These are phyloP conservation scores for Julus scanicus DNA, from an alignment of 2,888 invertebrate species.

Conservation along the genomic window DNA sequence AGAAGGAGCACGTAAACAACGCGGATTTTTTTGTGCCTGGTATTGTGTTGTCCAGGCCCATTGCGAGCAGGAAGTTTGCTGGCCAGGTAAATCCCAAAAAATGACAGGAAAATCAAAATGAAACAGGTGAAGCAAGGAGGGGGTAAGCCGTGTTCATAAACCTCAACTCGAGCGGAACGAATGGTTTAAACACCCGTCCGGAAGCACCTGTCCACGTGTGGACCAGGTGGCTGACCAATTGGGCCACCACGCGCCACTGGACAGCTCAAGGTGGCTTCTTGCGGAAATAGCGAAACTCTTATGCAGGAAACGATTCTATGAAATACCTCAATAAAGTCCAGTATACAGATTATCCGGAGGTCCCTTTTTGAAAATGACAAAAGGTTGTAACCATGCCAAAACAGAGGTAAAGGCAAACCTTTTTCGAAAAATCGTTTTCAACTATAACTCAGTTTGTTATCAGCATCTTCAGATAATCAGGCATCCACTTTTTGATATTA, in stretches of 20 bases:
- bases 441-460: no score
- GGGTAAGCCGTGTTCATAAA: neutral
- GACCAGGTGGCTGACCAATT: constrained; percentile 24
- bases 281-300: neutral
- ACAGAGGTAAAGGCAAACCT: no score
- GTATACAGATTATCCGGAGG: neutral
- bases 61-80: neutral
- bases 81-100: constrained; percentile 13
- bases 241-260: neutral
- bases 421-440: no score
- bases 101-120: constrained; percentile 8
- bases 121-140: neutral
- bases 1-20: neutral
- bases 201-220: constrained; percentile 25
- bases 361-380: no score
- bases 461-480: no score
- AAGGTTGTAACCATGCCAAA: no score
- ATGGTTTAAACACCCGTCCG: neutral
- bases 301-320: neutral
- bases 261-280: neutral
- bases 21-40: neutral
- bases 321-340: neutral
- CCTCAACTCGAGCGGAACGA: neutral
- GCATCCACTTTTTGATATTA: no score
- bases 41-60: neutral